Conservation (phyloP, 2,888 invertebrate genomes). For the Drosophila robusta region DNA sequence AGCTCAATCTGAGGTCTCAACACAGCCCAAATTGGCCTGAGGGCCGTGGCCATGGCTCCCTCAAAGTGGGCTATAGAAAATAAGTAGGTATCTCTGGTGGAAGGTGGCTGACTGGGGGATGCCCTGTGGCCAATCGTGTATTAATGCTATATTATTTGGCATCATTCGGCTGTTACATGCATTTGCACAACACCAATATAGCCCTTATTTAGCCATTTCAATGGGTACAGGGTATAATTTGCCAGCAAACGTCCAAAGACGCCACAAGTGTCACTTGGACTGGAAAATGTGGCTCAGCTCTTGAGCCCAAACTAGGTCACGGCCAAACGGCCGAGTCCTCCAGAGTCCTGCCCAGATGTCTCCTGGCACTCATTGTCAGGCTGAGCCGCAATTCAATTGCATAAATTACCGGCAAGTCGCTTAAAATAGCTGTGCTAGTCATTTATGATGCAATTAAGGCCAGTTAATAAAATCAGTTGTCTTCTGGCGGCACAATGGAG, state of each 20-base stretch:
- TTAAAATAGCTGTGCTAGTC: constrained; percentile 8
- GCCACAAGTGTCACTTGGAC: constrained; percentile 30
- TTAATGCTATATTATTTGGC: neutral
- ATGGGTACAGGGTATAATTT: constrained; percentile 8
- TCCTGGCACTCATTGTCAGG: neutral
- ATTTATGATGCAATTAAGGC: constrained; percentile 50
- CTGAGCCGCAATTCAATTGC: constrained; percentile 30
- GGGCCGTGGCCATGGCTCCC: constrained; percentile 5
- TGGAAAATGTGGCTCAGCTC: neutral
- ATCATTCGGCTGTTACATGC: too few species aligned
- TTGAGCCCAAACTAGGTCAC: constrained; percentile 11
- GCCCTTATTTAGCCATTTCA: too few species aligned
- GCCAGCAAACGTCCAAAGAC: constrained; percentile 4
- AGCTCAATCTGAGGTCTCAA: constrained; percentile 31
- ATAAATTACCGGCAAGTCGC: constrained; percentile 24
- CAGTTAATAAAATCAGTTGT: constrained; percentile 42
- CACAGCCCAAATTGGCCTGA: constrained; percentile 13
- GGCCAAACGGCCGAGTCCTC: neutral
- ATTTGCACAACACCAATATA: too few species aligned
- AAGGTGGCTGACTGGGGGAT: neutral
- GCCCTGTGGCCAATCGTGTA: neutral
- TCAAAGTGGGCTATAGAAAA: constrained; percentile 19
- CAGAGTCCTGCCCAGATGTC: neutral
- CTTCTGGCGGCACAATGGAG: constrained; percentile 18
- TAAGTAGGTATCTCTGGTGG: neutral